Evolutionary conservation across 2,888 invertebrate genomes (phyloP), one percentile per base, ranked within the genome.

Genomic region (Schrankia costaestrigalis): DNA sequence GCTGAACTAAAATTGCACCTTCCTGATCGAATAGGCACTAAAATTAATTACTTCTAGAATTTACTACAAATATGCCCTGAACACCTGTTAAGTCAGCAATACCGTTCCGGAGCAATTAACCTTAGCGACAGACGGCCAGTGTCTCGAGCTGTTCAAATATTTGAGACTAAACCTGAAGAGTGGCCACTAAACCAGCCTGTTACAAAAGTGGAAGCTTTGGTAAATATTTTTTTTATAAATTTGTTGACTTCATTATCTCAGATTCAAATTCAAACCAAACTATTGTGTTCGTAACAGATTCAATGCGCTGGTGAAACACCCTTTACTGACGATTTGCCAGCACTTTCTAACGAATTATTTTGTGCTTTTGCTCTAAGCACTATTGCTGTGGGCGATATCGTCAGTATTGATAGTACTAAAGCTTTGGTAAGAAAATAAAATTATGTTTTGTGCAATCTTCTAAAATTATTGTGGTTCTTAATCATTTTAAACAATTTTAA

Each of bases 291-390:
- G 8, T 9, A 9, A 13, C 1, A 79, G 78, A 75, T 87, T 32
- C 92, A 92, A 79, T 89, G 89, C 49, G 82, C 91, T 11, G 94
- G 93, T 0, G 92, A 93, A 63, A 92, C 92, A 1, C 78, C 89
- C 44, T 94, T 91, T 60, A 77, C 90, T 1, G 91, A 91, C 54
- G 94, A 94, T 57, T 65, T 90, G 14, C 90, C 90, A 1, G 65
- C 79, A 0, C 58, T 79, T 0, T 83, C 87, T 0, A 87, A 91
- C 49, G 92, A 94, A 71, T 88, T 93, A 2, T 90, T 87, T 65
- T 93, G 90, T 14, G 90, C 91, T 1, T 91, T 93, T 40, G 92
- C 93, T 1, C 61, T 90, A 0, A 73, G 78, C 9, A 74, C 68
- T 6, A 66, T 89, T 37, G 60, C 90, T 26, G 67, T 72, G 33